Evolutionary conservation across 2,797 vertebrate genomes (phyloP), one percentile per base, ranked within the genome.

Genomic region (Anableps anableps): DNA sequence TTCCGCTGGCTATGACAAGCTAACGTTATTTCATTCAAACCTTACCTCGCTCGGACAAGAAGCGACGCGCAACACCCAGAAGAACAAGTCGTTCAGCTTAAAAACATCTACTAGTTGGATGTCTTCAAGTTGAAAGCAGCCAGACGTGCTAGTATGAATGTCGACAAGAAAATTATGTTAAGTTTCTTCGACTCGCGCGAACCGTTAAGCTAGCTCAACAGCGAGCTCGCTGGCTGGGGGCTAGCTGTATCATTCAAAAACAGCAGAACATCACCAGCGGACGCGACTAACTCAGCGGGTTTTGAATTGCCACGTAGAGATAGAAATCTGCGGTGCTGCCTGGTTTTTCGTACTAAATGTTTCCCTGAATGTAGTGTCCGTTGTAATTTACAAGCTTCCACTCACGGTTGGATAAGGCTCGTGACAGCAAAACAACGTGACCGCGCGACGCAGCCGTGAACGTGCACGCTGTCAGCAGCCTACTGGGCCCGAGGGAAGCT

Each of bases 11-110:
- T 89, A 81, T 51, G 82, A 72, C 71, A 58, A 88, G 91, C 92
- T 92, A 91, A 83, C 78, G 86, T 86, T 88, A 91, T 91, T 95
- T 95, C 95, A 96, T 96, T 96, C 95, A 96, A 95, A 94, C 90
- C 92, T 77, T 79, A 71, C 80, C 83, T 78, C 71, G 80, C 80
- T 86, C 71, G 71, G 82, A 85, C 80, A 64, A 88, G 72, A 88
- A 71, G 80, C 84, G 72, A 80, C 51, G 74, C 77, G 34, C 47
- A 74, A 75, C 70, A 85, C 53, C 34, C 43, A 60, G 19, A 23
- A 71, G 23, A 70, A 73, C 3, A 19, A 26, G 8, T 23, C 11
- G 36, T 38, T 7, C 2, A 38, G 29, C 23, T 47, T 66, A 66
- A 64, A 86, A 74, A 29, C 73, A 13, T 0, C 64, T 14, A 6